Base-by-base conservation (phyloP, 2,113 vertebrate species). In the Sarotherodon lohbergeri region DNA sequence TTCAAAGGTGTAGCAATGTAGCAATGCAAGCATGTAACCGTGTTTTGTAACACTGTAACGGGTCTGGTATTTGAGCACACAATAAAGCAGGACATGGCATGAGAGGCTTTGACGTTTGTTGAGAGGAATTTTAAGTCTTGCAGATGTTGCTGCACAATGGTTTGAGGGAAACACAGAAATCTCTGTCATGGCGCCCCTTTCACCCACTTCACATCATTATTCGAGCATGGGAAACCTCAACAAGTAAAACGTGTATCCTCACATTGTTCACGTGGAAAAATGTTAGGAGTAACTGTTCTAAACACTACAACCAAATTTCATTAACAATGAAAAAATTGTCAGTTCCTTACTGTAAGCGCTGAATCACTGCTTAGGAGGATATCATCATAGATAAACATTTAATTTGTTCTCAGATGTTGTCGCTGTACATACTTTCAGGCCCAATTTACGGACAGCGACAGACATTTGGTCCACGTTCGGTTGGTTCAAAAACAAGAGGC, bases 261-360 rank as follows among this genome's bases (percentile, higher is more conserved):
- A 63, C 93, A 95, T 95, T 96, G 95, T 96, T 94, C 93, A 12
- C 36, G 9, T 43, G 78, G 39, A 84, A 32, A 80, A 80, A 73
- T 92, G 90, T 90, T 86, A 78, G 52, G 71, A 3, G 88, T 87
- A 86, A 89, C 90, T 86, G 81, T 68, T 2, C 76, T 89, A 90
- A 95, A 93, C 94, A 94, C 90, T 88, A 92, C 34, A 93, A 92
- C 80, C 73, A n/a, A 63, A 24, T 90, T 55, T 85, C 61, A 86
- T 82, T 92, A 88, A 90, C 88, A 90, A 73, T 7, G 4, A 88
- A 84, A 82, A 90, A 83, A 39, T 39, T 86, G 56, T 81, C 39
- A 43, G 82, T 91, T 92, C 85, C 91, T 43, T 52, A 17, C 71
- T 88, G 59, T 22, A 34, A n/a, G 73, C 0, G 2, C 16, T 78